These are phyloP conservation scores for Dromas ardeola DNA, from an alignment of 2,113 vertebrate species.

Conservation along the genomic window DNA sequence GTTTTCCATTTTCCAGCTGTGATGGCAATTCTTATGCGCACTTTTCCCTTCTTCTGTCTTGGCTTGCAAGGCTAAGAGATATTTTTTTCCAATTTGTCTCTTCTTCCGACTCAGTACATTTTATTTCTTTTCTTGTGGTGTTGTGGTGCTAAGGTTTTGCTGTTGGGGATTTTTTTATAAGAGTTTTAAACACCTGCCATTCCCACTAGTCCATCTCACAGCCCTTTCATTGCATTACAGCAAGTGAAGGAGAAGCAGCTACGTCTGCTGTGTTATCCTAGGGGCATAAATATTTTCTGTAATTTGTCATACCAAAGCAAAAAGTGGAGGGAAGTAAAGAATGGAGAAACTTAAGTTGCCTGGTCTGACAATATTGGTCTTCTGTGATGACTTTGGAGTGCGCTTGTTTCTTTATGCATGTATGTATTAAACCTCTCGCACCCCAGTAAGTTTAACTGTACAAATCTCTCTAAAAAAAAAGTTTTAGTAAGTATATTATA, in stretches of 20 bases:
- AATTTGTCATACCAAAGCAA: background rate
- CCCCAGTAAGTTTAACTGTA: background rate
- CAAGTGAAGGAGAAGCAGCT: background rate
- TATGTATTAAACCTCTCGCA: background rate
- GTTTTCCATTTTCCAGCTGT: background rate
- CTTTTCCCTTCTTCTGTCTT: background rate
- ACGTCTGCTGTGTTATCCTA: background rate
- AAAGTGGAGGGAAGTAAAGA: background rate
- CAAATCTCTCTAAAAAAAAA: background rate
- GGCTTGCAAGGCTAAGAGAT: background rate
- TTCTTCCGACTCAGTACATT: background rate
- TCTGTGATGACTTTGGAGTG: background rate
- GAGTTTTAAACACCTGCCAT: background rate
- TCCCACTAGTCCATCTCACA: background rate
- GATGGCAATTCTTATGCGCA: background rate
- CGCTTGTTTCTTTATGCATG: background rate
- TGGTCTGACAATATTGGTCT: background rate
- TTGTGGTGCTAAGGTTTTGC: background rate
- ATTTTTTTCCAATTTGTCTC: background rate
- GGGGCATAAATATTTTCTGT: background rate
- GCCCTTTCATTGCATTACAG: background rate
- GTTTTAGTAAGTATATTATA: background rate
- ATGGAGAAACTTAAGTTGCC: background rate
- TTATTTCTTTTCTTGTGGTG: background rate
- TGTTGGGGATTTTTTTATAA: background rate